Percentiles rank a stretch among this genome's conserved stretches.
Evolutionary conservation across 2,888 invertebrate species (phyloP).

Genomic region (Drosophila peninsularis): DNA sequence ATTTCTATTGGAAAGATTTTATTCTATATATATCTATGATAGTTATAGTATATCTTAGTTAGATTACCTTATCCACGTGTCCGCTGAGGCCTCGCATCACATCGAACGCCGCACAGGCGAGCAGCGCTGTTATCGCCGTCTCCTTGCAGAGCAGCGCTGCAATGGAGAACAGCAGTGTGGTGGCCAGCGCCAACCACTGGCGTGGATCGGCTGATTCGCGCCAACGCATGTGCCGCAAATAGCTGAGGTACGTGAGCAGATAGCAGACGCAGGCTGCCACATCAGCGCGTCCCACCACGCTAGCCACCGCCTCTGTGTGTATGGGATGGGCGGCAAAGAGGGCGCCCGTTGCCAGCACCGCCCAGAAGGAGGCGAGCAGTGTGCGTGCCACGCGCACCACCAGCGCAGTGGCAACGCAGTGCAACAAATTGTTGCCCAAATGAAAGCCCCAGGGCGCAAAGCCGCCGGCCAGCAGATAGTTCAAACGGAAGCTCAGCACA

Average conservation of each 20-base stretch:
- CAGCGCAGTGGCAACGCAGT: conserved; percentile 92
- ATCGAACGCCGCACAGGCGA: conserved; percentile 95
- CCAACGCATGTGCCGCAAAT: conserved; percentile 91
- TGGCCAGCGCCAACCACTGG: conserved; percentile 87
- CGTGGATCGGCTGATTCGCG: conserved; percentile 86
- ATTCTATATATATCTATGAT: neutral
- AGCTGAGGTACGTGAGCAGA: conserved; percentile 93
- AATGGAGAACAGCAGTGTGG: conserved; percentile 88
- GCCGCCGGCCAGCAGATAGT: conserved; percentile 91
- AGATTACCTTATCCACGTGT: conserved; percentile 86
- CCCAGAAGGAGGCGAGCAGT: conserved; percentile 89
- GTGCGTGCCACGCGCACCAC: conserved; percentile 91
- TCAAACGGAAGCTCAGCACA: conserved; percentile 94
- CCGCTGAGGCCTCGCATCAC: conserved; percentile 86
- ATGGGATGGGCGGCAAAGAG: conserved; percentile 98
- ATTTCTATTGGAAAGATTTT: no score
- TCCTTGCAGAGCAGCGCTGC: conserved; percentile 97
- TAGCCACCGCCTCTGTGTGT: conserved; percentile 98
- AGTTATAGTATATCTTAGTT: neutral
- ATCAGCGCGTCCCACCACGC: conserved; percentile 97
- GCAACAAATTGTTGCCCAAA: conserved; percentile 93
- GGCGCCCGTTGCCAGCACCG: conserved; percentile 91
- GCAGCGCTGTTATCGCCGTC: conserved; percentile 96
- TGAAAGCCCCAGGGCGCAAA: conserved; percentile 94
- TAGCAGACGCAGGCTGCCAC: conserved; percentile 96